A percentile compares a stretch with the other conserved stretches of the same genome.
These are phyloP conservation scores for Sinohyriopsis cumingii DNA, from an alignment of 2,888 invertebrate genomes.

Conservation along the genomic window DNA sequence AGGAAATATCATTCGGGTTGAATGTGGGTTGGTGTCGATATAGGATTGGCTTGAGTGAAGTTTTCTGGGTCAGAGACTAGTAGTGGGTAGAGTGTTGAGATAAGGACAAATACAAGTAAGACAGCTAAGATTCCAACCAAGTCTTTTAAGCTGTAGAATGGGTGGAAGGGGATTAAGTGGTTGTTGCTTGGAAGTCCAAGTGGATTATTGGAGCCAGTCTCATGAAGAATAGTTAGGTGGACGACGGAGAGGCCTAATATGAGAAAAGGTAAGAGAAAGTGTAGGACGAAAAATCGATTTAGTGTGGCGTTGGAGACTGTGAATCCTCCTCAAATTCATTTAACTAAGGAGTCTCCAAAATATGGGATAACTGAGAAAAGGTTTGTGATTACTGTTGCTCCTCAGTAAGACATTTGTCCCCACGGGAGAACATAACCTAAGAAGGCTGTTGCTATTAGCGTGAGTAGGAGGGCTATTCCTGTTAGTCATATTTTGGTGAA, in stretches of 20 bases:
- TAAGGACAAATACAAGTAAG: not conserved
- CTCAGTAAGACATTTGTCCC: slow-evolving; percentile 88
- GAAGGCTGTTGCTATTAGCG: slow-evolving; percentile 83
- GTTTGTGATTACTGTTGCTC: slow-evolving; percentile 86
- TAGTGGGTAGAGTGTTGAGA: slow-evolving; percentile 74
- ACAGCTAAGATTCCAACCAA: slow-evolving; percentile 9
- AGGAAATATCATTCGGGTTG: slow-evolving; percentile 90
- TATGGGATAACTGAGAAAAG: slow-evolving; percentile 82
- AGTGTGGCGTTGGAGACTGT: slow-evolving; percentile 82
- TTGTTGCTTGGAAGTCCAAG: slow-evolving; percentile 8
- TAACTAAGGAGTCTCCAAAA: slow-evolving; percentile 78
- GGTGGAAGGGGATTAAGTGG: slow-evolving; percentile 17
- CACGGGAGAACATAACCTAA: slow-evolving; percentile 81
- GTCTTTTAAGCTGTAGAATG: slow-evolving; percentile 22
- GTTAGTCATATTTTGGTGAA: slow-evolving; percentile 78
- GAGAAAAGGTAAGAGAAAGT: slow-evolving; percentile 83
- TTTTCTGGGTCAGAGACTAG: slow-evolving; percentile 82
- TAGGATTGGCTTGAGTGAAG: slow-evolving; percentile 81
- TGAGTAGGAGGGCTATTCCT: slow-evolving; percentile 80
- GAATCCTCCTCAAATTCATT: slow-evolving; percentile 85
- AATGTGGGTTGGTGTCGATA: slow-evolving; percentile 83
- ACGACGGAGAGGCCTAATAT: slow-evolving; percentile 77
- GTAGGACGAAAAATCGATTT: slow-evolving; percentile 84
- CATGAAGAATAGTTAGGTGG: slow-evolving; percentile 74
- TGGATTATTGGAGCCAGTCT: slow-evolving; percentile 17